These are phyloP conservation scores for Labeo calbasu DNA, from an alignment of 2,797 vertebrate species.

Conservation along the genomic window DNA sequence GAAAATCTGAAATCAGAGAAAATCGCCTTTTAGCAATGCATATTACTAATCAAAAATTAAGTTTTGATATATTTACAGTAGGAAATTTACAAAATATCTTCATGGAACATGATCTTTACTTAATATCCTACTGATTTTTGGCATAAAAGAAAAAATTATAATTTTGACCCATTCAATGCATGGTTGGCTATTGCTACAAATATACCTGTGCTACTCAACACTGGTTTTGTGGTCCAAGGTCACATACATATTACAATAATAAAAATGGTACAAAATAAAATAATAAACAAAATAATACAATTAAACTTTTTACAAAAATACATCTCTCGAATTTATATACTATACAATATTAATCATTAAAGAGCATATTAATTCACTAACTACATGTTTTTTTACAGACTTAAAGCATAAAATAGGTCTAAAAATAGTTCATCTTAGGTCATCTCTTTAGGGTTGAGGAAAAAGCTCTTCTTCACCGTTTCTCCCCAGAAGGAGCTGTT, in stretches of 20 bases:
- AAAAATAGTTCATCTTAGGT: not conserved
- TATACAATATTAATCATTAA: not conserved
- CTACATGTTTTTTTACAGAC: not conserved
- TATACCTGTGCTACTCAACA: no score
- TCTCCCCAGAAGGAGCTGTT: constrained; percentile 90
- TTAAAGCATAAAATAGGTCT: not conserved
- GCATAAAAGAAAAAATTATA: no score
- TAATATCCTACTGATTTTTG: no score
- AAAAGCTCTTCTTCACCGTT: constrained; percentile 76
- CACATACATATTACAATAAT: not conserved
- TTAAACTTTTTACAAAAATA: not conserved
- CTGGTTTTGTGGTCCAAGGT: no score
- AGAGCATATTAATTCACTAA: not conserved
- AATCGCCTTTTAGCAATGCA: no score
- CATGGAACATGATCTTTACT: no score
- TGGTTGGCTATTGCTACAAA: no score
- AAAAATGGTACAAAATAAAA: not conserved
- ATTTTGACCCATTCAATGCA: no score
- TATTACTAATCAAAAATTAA: no score
- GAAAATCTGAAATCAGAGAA: no score
- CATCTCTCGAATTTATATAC: not conserved
- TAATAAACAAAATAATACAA: not conserved
- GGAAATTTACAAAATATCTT: no score
- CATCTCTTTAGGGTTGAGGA: not conserved
- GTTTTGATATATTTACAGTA: no score